Conservation (phyloP, 1,140 invertebrate species). For the Tetramorium parvispinum region DNA sequence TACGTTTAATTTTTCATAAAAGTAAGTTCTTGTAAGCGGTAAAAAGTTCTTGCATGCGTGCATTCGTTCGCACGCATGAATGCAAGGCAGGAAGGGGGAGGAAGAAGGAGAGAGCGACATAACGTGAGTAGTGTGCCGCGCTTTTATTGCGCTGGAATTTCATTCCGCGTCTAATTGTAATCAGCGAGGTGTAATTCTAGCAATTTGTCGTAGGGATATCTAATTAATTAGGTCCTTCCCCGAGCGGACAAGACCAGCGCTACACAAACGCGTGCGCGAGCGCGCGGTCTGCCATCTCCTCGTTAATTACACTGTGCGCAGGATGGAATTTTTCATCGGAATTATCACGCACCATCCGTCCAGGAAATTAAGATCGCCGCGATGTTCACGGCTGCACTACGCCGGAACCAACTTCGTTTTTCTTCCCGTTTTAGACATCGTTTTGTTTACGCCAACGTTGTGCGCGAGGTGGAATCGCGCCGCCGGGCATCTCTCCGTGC, state of each 20-base stretch:
- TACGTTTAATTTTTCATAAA: conserved; percentile 78
- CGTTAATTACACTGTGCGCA: conserved; percentile 50
- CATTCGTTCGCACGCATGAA: not conserved
- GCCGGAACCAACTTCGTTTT: conserved; percentile 40
- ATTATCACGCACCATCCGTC: conserved; percentile 62
- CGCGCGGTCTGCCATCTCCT: conserved; percentile 48
- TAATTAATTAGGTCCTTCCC: conserved; percentile 61
- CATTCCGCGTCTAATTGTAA: conserved; percentile 57
- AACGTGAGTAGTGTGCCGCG: not conserved
- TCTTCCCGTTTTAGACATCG: conserved; percentile 29
- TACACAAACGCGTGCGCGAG: not conserved
- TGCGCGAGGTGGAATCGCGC: not conserved
- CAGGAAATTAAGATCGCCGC: conserved; percentile 56
- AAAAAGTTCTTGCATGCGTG: not conserved
- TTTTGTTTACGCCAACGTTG: conserved; percentile 17
- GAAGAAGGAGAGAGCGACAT: not conserved
- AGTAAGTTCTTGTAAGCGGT: not conserved
- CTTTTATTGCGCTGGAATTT: conserved; percentile 59
- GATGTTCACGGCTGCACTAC: conserved; percentile 44
- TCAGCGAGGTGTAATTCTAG: conserved; percentile 62
- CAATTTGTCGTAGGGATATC: conserved; percentile 62
- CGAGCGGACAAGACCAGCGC: conserved; percentile 14
- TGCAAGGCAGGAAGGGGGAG: too few relatives aligned
- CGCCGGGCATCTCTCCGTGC: not conserved
- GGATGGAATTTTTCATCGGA: conserved; percentile 62